phyloP scores from a whole-genome alignment of 2,888 invertebrate genomes.

The Nowickia ferox region DNA sequence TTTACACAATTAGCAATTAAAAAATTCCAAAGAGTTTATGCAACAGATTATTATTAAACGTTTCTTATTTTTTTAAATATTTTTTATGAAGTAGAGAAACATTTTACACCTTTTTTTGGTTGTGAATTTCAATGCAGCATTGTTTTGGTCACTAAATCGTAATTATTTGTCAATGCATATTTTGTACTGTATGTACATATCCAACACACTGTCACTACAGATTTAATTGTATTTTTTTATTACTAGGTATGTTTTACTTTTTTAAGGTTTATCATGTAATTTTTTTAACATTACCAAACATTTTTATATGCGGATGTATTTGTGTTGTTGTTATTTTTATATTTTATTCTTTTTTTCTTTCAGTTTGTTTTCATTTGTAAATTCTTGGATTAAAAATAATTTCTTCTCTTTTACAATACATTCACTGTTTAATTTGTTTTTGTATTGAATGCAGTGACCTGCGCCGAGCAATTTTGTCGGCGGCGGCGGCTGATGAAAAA shows the following conservation, averaged over 20 bases:
- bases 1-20: conserved; percentile 19
- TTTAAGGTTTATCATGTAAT: conserved; percentile 43
- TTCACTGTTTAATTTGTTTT: conserved; percentile 7
- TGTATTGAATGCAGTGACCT: too few relatives aligned
- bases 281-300: neutral
- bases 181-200: conserved; percentile 3
- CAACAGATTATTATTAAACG: too few relatives aligned
- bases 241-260: neutral
- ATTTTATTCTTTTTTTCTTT: conserved; percentile 30
- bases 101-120: too few relatives aligned
- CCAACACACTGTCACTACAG: conserved; percentile 21
- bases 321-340: conserved; percentile 52
- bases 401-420: neutral
- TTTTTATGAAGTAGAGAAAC: too few relatives aligned
- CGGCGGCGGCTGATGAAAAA: too few relatives aligned
- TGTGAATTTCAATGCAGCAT: too few relatives aligned
- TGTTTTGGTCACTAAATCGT: too few relatives aligned
- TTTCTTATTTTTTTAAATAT: too few relatives aligned
- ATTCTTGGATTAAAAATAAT: conserved; percentile 30
- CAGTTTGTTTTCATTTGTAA: conserved; percentile 56
- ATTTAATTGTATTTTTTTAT: conserved; percentile 37
- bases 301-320: conserved; percentile 23
- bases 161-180: conserved; percentile 20
- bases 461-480: too few relatives aligned
- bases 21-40: neutral